These are phyloP conservation scores for Gymnosoma rotundatum DNA, from an alignment of 2,888 invertebrate species.

Conservation along the genomic window DNA sequence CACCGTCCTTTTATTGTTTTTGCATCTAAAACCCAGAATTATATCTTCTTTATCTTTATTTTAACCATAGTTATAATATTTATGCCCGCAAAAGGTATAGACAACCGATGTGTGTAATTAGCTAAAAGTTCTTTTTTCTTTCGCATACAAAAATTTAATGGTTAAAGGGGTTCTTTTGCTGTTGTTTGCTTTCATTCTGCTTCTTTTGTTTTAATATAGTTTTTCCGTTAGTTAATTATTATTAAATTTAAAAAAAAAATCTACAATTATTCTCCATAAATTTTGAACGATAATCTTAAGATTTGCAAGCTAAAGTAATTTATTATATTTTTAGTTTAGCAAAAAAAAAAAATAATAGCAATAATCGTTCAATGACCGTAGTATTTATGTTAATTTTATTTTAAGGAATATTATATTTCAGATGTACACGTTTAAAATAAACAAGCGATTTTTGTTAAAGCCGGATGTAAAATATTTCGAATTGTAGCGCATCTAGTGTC, in stretches of 20 bases:
- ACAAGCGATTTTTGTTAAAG: too few relatives aligned
- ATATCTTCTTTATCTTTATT: neutral
- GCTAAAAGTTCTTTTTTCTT: conserved; percentile 35
- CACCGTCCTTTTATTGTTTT: neutral
- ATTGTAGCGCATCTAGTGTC: too few relatives aligned
- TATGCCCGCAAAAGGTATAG: conserved; percentile 13
- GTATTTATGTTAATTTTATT: too few relatives aligned
- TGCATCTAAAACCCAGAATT: neutral
- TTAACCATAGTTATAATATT: conserved; percentile 1
- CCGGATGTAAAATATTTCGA: too few relatives aligned
- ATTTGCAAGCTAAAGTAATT: neutral
- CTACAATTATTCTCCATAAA: neutral
- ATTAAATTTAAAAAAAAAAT: conserved; percentile 23
- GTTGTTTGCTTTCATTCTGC: conserved; percentile 1
- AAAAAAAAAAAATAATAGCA: neutral
- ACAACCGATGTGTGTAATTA: conserved; percentile 63
- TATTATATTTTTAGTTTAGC: conserved; percentile 35
- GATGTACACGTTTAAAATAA: too few relatives aligned
- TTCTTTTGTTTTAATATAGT: conserved; percentile 20
- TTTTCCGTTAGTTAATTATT: conserved; percentile 47
- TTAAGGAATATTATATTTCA: too few relatives aligned
- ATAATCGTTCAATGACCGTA: conserved; percentile 62
- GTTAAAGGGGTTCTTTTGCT: conserved; percentile 20
- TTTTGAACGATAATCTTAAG: neutral
- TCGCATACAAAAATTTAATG: conserved; percentile 2